These are phyloP conservation scores for Spisula subtruncata DNA, from an alignment of 2,888 invertebrate genomes.

Conservation along the genomic window DNA sequence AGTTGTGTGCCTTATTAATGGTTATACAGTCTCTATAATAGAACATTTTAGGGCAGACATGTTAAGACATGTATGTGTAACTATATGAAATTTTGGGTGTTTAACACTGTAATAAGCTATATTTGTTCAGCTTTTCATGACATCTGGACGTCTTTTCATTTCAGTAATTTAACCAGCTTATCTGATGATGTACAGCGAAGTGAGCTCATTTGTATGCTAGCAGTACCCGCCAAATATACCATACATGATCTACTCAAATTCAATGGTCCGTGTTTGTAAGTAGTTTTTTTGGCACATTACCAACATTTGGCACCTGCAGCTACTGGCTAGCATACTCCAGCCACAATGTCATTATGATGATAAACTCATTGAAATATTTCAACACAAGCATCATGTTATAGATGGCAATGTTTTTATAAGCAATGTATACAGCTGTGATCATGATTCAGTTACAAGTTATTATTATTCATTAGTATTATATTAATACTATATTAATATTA, in stretches of 20 bases:
- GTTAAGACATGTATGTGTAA: too few species aligned
- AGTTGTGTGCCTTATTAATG: too few species aligned
- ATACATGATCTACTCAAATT: slow-evolving; percentile 98
- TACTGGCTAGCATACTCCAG: too few species aligned
- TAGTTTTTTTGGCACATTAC: background rate
- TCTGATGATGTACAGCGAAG: slow-evolving; percentile 89
- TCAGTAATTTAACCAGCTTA: slow-evolving; percentile 90
- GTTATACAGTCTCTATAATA: too few species aligned
- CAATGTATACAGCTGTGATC: background rate
- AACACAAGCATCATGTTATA: too few species aligned
- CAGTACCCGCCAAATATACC: slow-evolving; percentile 89
- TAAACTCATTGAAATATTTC: too few species aligned
- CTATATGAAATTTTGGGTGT: background rate
- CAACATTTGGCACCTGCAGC: too few species aligned
- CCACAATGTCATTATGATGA: too few species aligned
- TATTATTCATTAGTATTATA: too few species aligned
- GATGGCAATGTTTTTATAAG: background rate
- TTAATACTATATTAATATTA: too few species aligned
- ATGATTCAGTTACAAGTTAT: too few species aligned
- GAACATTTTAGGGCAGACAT: too few species aligned
- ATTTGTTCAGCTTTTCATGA: background rate
- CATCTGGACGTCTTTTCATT: slow-evolving; percentile 76
- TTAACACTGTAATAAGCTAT: background rate
- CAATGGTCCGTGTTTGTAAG: slow-evolving; percentile 94
- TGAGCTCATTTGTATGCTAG: slow-evolving; percentile 89